Evolutionary conservation across 2,113 vertebrate genomes (phyloP).

Genomic region (Ictidomys tridecemlineatus): DNA sequence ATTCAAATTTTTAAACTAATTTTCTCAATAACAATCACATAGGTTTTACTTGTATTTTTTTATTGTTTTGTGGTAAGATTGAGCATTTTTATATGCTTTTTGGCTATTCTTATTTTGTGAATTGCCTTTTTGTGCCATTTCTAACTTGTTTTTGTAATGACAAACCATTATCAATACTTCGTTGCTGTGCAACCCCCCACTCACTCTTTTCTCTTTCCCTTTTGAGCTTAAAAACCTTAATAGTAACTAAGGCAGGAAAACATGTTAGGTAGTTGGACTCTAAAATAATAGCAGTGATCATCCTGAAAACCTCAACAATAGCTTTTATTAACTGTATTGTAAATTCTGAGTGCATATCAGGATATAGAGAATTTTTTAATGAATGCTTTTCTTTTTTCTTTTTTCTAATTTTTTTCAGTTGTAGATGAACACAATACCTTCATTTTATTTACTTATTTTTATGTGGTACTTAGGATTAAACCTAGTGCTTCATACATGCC

Average conservation of each 20-base stretch:
- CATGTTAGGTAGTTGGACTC: constrained; percentile 20
- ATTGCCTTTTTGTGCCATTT: constrained; percentile 22
- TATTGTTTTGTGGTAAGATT: not conserved
- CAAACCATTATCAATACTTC: not conserved
- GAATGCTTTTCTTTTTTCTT: not conserved
- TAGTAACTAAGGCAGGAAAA: constrained; percentile 70
- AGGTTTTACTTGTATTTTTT: constrained; percentile 37
- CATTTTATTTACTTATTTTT: too few relatives aligned
- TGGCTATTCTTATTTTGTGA: constrained; percentile 47
- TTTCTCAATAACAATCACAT: constrained; percentile 36
- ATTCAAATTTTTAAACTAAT: not conserved
- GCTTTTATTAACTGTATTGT: constrained; percentile 59
- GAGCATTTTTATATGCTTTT: constrained; percentile 40
- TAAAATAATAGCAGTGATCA: constrained; percentile 55
- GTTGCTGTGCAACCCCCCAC: not conserved
- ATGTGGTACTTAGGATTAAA: too few relatives aligned
- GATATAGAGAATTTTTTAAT: not conserved
- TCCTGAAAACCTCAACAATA: constrained; percentile 1
- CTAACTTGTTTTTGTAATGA: constrained; percentile 54
- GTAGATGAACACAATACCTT: too few relatives aligned
- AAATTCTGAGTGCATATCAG: not conserved
- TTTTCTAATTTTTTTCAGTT: too few relatives aligned
- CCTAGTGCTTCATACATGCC: too few relatives aligned
- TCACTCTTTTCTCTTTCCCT: not conserved
- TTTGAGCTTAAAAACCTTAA: constrained; percentile 39